Percentiles rank a stretch among this genome's conserved stretches.
Evolutionary conservation across 2,888 invertebrate genomes (phyloP).

Genomic region (Cerastoderma edule): DNA sequence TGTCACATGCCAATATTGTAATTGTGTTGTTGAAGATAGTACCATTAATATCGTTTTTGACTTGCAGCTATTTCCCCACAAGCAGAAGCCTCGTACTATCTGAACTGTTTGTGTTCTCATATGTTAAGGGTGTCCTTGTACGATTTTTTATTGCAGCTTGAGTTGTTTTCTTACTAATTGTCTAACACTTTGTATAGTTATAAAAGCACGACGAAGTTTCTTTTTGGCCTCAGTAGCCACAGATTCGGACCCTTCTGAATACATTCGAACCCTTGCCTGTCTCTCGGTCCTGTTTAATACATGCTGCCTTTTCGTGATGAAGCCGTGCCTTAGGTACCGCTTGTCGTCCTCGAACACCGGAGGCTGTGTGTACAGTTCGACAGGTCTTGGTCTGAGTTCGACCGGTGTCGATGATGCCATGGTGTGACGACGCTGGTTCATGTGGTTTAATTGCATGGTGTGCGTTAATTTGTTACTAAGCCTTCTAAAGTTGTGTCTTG

Average conservation of each 20-base stretch:
- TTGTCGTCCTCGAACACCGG: background rate
- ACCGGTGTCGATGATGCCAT: background rate
- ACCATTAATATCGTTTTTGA: too few species aligned
- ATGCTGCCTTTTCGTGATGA: background rate
- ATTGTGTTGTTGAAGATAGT: too few species aligned
- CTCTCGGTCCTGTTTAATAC: background rate
- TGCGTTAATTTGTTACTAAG: constrained; percentile 2
- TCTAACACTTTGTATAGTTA: constrained; percentile 16
- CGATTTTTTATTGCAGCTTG: background rate
- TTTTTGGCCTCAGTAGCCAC: background rate
- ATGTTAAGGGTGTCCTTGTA: too few species aligned
- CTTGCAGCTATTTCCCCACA: too few species aligned
- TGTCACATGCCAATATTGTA: too few species aligned
- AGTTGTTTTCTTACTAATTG: constrained; percentile 7
- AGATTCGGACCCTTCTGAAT: background rate
- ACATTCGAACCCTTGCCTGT: constrained; percentile 8
- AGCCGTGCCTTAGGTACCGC: background rate
- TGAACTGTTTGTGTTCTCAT: too few species aligned
- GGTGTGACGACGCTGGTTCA: constrained; percentile 12
- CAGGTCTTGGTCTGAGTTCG: constrained; percentile 1
- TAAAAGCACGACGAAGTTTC: constrained; percentile 8
- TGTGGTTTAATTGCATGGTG: background rate
- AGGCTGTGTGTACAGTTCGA: background rate
- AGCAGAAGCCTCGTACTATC: too few species aligned
- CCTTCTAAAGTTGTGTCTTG: constrained; percentile 1